A percentile compares a stretch with the other conserved stretches of the same genome.
phyloP scores from a whole-genome alignment of 2,888 invertebrate species.

The Heliconius charithonia region DNA sequence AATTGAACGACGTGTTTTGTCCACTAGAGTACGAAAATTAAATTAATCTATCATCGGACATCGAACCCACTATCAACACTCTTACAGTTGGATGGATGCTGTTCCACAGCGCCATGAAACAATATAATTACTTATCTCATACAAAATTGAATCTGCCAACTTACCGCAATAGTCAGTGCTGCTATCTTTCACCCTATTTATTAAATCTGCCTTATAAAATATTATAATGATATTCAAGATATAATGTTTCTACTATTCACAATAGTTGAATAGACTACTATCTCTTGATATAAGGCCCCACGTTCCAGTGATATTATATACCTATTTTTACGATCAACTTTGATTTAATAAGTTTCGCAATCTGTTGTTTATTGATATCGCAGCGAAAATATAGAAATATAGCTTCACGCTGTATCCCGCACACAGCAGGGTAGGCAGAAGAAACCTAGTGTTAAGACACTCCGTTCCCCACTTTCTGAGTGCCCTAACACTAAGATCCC shows the following conservation, averaged over 20 bases:
- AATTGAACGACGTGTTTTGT: too few species aligned
- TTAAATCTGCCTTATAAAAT: slow-evolving; percentile 19
- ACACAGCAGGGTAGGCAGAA: too few species aligned
- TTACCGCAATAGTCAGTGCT: neutral
- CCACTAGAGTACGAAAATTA: too few species aligned
- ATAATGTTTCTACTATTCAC: slow-evolving; percentile 8
- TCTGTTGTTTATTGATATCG: slow-evolving; percentile 13
- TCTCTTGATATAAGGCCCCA: slow-evolving; percentile 30
- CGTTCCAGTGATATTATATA: slow-evolving; percentile 11
- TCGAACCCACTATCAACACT: neutral
- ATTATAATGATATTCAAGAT: slow-evolving; percentile 22
- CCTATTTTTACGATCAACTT: slow-evolving; percentile 43
- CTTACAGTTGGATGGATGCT: neutral
- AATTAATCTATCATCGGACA: neutral
- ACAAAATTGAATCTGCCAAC: slow-evolving; percentile 1
- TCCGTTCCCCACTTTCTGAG: too few species aligned
- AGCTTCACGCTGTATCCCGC: too few species aligned
- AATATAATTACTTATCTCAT: neutral
- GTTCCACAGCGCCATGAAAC: neutral
- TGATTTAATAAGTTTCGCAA: slow-evolving; percentile 40
- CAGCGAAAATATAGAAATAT: slow-evolving; percentile 12
- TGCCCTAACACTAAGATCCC: too few species aligned
- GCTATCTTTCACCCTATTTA: slow-evolving; percentile 9
- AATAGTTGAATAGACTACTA: slow-evolving; percentile 30
- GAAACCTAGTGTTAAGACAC: too few species aligned